These are phyloP conservation scores for Micropoecilia bifurca DNA, from an alignment of 2,797 vertebrate species.

Conservation along the genomic window DNA sequence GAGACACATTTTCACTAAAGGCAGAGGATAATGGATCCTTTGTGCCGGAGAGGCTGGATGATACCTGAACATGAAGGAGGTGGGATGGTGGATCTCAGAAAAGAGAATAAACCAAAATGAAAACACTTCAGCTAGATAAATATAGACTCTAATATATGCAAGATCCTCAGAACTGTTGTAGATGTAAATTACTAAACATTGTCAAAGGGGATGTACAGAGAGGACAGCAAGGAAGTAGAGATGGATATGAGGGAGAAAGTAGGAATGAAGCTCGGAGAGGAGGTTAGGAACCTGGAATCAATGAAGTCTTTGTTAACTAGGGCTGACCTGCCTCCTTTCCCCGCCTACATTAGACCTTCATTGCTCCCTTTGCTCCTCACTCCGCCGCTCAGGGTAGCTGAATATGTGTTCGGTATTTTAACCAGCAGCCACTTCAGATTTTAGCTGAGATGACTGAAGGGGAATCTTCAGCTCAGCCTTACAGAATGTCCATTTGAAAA, in stretches of 20 bases:
- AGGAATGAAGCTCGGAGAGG: slow-evolving; percentile 20
- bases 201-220: background rate
- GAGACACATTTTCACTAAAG: slow-evolving; percentile 9
- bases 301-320: slow-evolving; percentile 63
- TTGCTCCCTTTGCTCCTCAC: slow-evolving; percentile 15
- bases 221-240: slow-evolving; percentile 22
- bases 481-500: slow-evolving; percentile 12
- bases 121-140: background rate
- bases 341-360: slow-evolving; percentile 41
- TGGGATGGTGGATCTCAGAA: background rate
- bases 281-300: slow-evolving; percentile 45
- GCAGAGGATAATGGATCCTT: slow-evolving; percentile 41
- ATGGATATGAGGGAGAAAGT: slow-evolving; percentile 3
- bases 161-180: slow-evolving; percentile 6
- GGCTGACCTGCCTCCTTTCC: slow-evolving; percentile 40
- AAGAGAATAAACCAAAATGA: slow-evolving; percentile 2
- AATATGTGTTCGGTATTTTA: slow-evolving; percentile 21
- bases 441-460: slow-evolving; percentile 49
- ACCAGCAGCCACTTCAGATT: slow-evolving; percentile 43
- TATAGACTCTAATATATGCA: background rate
- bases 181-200: slow-evolving; percentile 5
- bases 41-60: slow-evolving; percentile 33
- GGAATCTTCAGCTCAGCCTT: slow-evolving; percentile 15
- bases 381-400: slow-evolving; percentile 33
- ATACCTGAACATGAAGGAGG: slow-evolving; percentile 35